Conservation (phyloP, 2,888 invertebrate genomes). For the Molanna angustata region DNA sequence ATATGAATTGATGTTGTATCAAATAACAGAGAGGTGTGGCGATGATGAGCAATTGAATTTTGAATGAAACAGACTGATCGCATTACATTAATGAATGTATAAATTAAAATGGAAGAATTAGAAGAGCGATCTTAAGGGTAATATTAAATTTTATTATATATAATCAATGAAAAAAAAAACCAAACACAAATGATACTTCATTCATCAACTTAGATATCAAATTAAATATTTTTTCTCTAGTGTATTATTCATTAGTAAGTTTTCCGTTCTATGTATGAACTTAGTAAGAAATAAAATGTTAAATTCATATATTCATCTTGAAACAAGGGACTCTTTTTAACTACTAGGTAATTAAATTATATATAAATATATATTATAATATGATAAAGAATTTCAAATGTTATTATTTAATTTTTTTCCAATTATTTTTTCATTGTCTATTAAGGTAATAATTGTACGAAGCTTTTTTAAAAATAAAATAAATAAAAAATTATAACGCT, state of each 20-base stretch:
- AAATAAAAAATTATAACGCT: not conserved
- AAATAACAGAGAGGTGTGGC: no score
- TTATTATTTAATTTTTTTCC: not conserved
- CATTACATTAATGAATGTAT: conserved; percentile 24
- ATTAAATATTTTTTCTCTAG: conserved; percentile 14
- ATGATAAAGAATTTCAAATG: not conserved
- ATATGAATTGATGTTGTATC: conserved; percentile 14
- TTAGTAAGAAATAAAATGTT: conserved; percentile 13
- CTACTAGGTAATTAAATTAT: not conserved
- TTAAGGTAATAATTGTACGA: not conserved
- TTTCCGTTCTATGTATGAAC: conserved; percentile 10
- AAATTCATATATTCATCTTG: conserved; percentile 15
- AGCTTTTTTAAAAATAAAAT: not conserved
- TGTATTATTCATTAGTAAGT: conserved; percentile 16
- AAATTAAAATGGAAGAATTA: conserved; percentile 19
- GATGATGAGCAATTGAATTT: no score
- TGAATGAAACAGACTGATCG: conserved; percentile 31
- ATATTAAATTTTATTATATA: conserved; percentile 16
- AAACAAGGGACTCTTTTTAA: conserved; percentile 21
- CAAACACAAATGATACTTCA: conserved; percentile 14
- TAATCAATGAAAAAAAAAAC: conserved; percentile 14
- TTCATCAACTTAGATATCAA: conserved; percentile 6
- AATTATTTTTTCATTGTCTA: not conserved
- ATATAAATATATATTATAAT: not conserved
- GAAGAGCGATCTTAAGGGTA: conserved; percentile 29